Percentiles rank a stretch among this genome's conserved stretches.
Evolutionary conservation across 2,888 invertebrate species (phyloP).

Genomic region (Ectobius pallidus): DNA sequence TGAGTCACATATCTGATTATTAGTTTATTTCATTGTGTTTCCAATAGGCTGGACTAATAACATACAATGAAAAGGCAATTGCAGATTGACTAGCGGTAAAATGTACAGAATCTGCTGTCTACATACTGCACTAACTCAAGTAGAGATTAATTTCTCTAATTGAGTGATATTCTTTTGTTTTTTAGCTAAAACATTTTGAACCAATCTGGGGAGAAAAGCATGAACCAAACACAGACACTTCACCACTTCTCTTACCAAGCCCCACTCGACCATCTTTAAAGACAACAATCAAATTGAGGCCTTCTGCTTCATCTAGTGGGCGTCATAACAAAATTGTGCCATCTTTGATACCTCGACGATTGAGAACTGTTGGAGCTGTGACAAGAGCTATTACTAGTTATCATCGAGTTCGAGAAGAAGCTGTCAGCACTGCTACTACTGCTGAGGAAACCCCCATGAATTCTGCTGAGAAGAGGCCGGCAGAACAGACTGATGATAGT

Average conservation of each 20-base stretch:
- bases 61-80: too few relatives aligned
- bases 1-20: too few relatives aligned
- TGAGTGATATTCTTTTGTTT: slow-evolving; percentile 39
- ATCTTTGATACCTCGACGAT: slow-evolving; percentile 12
- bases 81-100: too few relatives aligned
- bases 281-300: slow-evolving; percentile 70
- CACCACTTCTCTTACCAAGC: slow-evolving; percentile 28
- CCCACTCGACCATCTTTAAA: slow-evolving; percentile 65
- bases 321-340: slow-evolving; percentile 48
- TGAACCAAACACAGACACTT: slow-evolving; percentile 40
- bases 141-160: too few relatives aligned
- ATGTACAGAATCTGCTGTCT: too few relatives aligned
- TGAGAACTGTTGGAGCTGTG: slow-evolving; percentile 60
- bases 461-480: slow-evolving; percentile 2
- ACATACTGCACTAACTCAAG: too few relatives aligned
- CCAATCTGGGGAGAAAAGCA: slow-evolving; percentile 89
- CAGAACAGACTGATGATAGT: slow-evolving; percentile 1
- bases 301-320: slow-evolving; percentile 58
- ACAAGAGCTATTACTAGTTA: slow-evolving; percentile 66
- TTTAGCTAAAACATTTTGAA: slow-evolving; percentile 86
- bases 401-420: slow-evolving; percentile 50
- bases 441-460: neutral
- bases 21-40: too few relatives aligned
- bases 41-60: too few relatives aligned
- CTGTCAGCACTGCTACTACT: slow-evolving; percentile 29